These are phyloP conservation scores for Psittacula derbiana DNA, from an alignment of 2,797 vertebrate genomes.

Conservation along the genomic window DNA sequence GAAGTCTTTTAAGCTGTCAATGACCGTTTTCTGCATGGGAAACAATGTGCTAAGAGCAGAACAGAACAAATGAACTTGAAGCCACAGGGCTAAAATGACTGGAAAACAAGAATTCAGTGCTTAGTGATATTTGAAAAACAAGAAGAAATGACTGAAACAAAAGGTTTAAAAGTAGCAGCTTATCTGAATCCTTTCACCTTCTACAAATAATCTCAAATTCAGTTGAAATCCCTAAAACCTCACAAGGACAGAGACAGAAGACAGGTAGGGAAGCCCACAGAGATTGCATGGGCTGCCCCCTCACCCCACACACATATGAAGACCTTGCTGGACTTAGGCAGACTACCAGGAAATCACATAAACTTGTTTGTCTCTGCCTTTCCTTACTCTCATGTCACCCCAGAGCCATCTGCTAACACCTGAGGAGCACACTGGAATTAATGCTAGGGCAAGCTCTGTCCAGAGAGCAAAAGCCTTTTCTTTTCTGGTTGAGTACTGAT, in stretches of 20 bases:
- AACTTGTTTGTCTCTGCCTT: neutral
- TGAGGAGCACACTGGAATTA: neutral
- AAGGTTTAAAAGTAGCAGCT: neutral
- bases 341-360: neutral
- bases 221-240: neutral
- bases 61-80: neutral
- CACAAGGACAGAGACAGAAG: neutral
- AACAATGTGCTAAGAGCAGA: neutral
- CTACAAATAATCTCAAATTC: neutral
- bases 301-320: neutral
- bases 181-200: neutral
- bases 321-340: neutral
- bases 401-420: neutral
- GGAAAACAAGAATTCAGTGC: neutral
- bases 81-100: neutral
- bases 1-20: neutral
- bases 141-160: neutral
- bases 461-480: neutral
- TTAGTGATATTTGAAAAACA: neutral
- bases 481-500: neutral
- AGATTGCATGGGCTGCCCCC: neutral
- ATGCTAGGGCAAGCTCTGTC: neutral
- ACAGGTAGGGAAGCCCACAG: neutral
- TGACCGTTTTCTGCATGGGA: neutral
- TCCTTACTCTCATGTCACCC: neutral